These are phyloP conservation scores for Molossus molossus DNA, from an alignment of 2,797 vertebrate species.

Conservation along the genomic window DNA sequence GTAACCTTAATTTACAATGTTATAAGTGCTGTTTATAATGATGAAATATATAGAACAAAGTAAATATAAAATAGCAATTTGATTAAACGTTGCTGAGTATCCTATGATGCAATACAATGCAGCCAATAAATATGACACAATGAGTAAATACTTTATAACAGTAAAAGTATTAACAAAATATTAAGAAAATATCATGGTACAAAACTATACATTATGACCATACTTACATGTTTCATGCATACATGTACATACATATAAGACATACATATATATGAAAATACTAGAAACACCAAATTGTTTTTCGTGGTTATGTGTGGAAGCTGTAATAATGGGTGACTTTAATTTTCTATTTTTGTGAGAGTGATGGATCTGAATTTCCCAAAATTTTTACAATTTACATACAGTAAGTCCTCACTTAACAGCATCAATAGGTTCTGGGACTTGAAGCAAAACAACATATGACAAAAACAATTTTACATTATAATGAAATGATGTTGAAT, in stretches of 20 bases:
- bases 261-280: slow-evolving; percentile 28
- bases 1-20: neutral
- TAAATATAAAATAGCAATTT: slow-evolving; percentile 33
- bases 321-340: slow-evolving; percentile 71
- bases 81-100: slow-evolving; percentile 27
- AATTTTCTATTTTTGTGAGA: slow-evolving; percentile 56
- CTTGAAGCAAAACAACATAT: neutral
- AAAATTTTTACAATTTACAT: slow-evolving; percentile 65
- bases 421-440: neutral
- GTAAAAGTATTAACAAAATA: slow-evolving; percentile 44
- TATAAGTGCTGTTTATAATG: slow-evolving; percentile 48
- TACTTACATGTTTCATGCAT: slow-evolving; percentile 29
- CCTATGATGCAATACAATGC: neutral
- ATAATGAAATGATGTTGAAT: neutral
- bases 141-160: slow-evolving; percentile 66
- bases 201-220: slow-evolving; percentile 6
- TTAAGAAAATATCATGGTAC: slow-evolving; percentile 5
- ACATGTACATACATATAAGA: neutral
- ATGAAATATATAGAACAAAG: slow-evolving; percentile 63
- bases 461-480: neutral
- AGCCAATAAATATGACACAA: slow-evolving; percentile 33
- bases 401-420: neutral
- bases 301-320: slow-evolving; percentile 51
- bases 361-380: slow-evolving; percentile 1
- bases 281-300: slow-evolving; percentile 54